Evolutionary conservation across 2,888 invertebrate genomes (phyloP).

Genomic region (Hypselothyrea guttata): DNA sequence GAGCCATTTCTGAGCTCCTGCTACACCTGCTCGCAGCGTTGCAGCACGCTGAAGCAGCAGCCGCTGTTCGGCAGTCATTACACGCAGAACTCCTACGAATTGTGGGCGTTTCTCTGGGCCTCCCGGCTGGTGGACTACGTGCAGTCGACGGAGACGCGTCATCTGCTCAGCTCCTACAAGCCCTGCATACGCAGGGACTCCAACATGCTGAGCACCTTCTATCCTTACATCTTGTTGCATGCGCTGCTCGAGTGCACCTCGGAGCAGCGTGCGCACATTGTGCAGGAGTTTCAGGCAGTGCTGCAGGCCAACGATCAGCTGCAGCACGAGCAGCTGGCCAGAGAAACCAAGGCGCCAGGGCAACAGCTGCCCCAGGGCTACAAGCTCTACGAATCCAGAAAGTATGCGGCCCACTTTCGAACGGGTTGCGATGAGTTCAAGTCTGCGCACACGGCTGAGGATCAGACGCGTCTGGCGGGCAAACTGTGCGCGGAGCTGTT

Average conservation of each 20-base stretch:
- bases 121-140: constrained; percentile 86
- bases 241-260: constrained; percentile 84
- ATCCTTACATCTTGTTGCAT: constrained; percentile 89
- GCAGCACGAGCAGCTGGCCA: constrained; percentile 1
- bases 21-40: constrained; percentile 82
- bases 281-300: constrained; percentile 84
- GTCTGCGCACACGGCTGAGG: constrained; percentile 25
- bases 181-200: constrained; percentile 90
- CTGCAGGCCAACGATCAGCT: constrained; percentile 46
- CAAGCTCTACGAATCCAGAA: constrained; percentile 70
- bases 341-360: neutral
- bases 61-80: constrained; percentile 87
- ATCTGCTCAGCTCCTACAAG: constrained; percentile 87
- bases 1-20: constrained; percentile 88
- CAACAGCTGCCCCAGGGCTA: constrained; percentile 34
- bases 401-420: constrained; percentile 58
- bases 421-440: constrained; percentile 5
- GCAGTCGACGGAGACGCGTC: constrained; percentile 84
- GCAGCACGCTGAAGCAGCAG: constrained; percentile 82
- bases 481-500: constrained; percentile 88
- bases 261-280: constrained; percentile 82
- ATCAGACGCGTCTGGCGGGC: constrained; percentile 83
- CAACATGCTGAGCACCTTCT: constrained; percentile 87
- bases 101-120: constrained; percentile 91
- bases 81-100: constrained; percentile 86